Evolutionary conservation across 2,888 invertebrate genomes (phyloP).

Genomic region (Fissipunctia ypsillon): DNA sequence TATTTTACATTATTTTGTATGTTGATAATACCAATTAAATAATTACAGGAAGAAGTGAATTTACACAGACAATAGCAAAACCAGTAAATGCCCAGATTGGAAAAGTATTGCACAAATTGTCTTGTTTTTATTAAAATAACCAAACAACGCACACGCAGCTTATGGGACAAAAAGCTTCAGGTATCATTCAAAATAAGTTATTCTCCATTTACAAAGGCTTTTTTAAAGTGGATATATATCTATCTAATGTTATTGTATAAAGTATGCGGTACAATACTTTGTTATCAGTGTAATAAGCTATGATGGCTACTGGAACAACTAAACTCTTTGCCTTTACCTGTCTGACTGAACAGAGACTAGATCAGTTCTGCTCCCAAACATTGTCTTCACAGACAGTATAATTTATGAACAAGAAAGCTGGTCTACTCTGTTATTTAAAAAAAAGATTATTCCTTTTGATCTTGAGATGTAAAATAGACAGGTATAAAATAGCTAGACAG

Average conservation of each 20-base stretch:
- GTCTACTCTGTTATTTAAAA: slow-evolving; percentile 5
- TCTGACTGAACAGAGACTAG: background rate
- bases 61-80: background rate
- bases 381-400: background rate
- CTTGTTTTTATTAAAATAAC: background rate
- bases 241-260: background rate
- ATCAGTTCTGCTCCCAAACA: background rate
- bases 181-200: background rate
- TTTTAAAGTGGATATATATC: background rate
- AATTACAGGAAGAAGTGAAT: background rate
- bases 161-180: background rate
- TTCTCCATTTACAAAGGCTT: background rate
- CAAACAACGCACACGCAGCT: background rate
- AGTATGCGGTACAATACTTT: background rate
- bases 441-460: slow-evolving; percentile 33
- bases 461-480: slow-evolving; percentile 15
- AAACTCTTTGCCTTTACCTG: background rate
- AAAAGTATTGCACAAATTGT: background rate
- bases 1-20: too few relatives aligned
- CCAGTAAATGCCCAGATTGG: background rate
- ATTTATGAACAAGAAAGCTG: slow-evolving; percentile 32
- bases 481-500: background rate
- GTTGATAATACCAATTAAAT: slow-evolving; percentile 7
- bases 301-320: background rate
- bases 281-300: background rate